These are phyloP conservation scores for Manis pentadactyla DNA, from an alignment of 2,797 vertebrate species.

Conservation along the genomic window DNA sequence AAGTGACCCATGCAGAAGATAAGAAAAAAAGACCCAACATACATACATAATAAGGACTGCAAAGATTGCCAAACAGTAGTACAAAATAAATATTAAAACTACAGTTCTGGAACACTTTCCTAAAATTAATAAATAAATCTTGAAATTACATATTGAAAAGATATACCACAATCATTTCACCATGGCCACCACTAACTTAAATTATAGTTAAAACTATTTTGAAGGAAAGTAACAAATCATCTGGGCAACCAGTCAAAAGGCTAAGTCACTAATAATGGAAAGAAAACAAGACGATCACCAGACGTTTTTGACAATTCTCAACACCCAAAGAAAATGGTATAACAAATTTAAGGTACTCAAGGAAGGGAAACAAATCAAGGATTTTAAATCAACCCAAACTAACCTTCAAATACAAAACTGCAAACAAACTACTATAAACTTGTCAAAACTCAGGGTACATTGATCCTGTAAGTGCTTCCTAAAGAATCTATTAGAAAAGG, in stretches of 20 bases:
- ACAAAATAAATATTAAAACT: slow-evolving; percentile 48
- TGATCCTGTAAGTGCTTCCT: neutral
- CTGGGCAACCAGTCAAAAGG: slow-evolving; percentile 26
- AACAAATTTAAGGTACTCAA: slow-evolving; percentile 48
- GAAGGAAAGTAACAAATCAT: neutral
- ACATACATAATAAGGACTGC: neutral
- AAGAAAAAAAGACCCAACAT: neutral
- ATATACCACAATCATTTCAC: slow-evolving; percentile 35
- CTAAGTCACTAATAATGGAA: slow-evolving; percentile 21
- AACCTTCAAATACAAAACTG: slow-evolving; percentile 47
- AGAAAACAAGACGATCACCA: slow-evolving; percentile 17
- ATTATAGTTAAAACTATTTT: slow-evolving; percentile 25
- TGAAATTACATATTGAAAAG: slow-evolving; percentile 15
- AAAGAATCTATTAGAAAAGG: slow-evolving; percentile 46
- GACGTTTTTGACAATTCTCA: slow-evolving; percentile 51
- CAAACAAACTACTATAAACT: slow-evolving; percentile 46
- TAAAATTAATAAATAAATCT: slow-evolving; percentile 12
- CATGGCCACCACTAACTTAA: neutral
- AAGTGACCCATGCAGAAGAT: slow-evolving; percentile 12
- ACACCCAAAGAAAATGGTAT: neutral
- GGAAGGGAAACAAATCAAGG: neutral
- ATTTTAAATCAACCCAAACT: slow-evolving; percentile 20
- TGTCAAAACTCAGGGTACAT: slow-evolving; percentile 5
- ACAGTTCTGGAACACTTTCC: slow-evolving; percentile 17
- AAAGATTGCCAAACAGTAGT: neutral